Conservation (phyloP, 2,888 invertebrate genomes). For the Oligia strigilis region DNA sequence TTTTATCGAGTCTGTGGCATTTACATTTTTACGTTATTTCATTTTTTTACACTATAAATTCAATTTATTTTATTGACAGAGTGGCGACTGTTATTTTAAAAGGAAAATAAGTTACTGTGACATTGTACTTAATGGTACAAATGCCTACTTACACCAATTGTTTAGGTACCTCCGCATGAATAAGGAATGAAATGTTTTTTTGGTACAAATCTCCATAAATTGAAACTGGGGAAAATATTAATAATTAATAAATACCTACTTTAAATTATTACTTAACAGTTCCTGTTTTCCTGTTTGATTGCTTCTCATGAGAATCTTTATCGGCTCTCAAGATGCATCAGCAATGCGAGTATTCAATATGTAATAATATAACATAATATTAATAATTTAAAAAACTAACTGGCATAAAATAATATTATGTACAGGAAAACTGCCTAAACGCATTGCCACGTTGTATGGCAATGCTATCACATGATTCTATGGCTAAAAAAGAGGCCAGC, state of each 20-base stretch:
- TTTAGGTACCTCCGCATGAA: neutral
- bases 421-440: too few relatives aligned
- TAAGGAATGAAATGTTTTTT: neutral
- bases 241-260: neutral
- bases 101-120: conserved; percentile 33
- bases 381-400: too few relatives aligned
- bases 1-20: conserved; percentile 44
- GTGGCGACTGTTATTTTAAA: neutral
- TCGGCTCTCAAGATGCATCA: neutral
- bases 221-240: neutral
- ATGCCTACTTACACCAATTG: neutral
- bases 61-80: neutral
- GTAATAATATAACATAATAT: neutral
- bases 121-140: neutral
- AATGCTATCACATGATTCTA: too few relatives aligned
- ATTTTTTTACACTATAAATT: conserved; percentile 7
- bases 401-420: too few relatives aligned
- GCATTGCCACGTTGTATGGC: too few relatives aligned
- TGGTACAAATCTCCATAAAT: neutral
- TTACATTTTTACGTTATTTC: conserved; percentile 41
- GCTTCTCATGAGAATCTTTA: neutral
- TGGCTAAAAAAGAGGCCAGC: too few relatives aligned
- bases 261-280: neutral
- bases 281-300: neutral
- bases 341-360: too few relatives aligned